A percentile compares a stretch with the other conserved stretches of the same genome.
These are phyloP conservation scores for Cyrtodaria siliqua DNA, from an alignment of 2,888 invertebrate genomes.

Conservation along the genomic window DNA sequence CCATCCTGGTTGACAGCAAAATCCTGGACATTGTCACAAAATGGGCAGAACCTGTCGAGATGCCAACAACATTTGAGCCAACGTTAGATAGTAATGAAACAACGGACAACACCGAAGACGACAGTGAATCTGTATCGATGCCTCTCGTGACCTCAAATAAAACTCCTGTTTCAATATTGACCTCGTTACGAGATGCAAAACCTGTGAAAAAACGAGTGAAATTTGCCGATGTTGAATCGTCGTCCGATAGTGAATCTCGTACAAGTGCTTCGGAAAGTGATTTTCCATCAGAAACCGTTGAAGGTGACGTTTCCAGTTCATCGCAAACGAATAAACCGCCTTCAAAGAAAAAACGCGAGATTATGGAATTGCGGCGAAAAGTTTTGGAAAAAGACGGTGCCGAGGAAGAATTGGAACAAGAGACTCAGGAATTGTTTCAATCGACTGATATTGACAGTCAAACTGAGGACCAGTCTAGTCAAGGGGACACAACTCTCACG, in stretches of 20 bases:
- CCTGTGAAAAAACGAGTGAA: slow-evolving; percentile 76
- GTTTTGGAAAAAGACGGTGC: slow-evolving; percentile 56
- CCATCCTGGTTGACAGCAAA: slow-evolving; percentile 96
- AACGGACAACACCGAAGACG: slow-evolving; percentile 52
- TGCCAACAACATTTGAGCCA: slow-evolving; percentile 19
- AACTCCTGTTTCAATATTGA: slow-evolving; percentile 75
- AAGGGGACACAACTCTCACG: slow-evolving; percentile 32
- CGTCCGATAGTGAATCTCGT: slow-evolving; percentile 81
- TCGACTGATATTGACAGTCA: slow-evolving; percentile 34
- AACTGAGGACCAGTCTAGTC: slow-evolving; percentile 45
- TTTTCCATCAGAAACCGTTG: slow-evolving; percentile 43
- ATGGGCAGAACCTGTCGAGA: slow-evolving; percentile 89
- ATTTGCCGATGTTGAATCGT: slow-evolving; percentile 79
- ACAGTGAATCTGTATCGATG: slow-evolving; percentile 52
- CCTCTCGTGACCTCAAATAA: slow-evolving; percentile 56
- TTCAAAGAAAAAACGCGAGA: slow-evolving; percentile 25
- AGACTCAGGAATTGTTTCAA: slow-evolving; percentile 34
- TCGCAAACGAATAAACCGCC: slow-evolving; percentile 35
- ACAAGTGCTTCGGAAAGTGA: slow-evolving; percentile 63
- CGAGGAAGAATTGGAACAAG: slow-evolving; percentile 15
- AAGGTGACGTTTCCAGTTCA: slow-evolving; percentile 53
- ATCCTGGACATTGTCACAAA: slow-evolving; percentile 94
- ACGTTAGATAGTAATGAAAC: slow-evolving; percentile 45
- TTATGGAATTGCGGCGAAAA: slow-evolving; percentile 54
- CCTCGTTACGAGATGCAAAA: slow-evolving; percentile 60